Conservation (phyloP, 2,797 vertebrate genomes). For the Emydoidea blandingii region DNA sequence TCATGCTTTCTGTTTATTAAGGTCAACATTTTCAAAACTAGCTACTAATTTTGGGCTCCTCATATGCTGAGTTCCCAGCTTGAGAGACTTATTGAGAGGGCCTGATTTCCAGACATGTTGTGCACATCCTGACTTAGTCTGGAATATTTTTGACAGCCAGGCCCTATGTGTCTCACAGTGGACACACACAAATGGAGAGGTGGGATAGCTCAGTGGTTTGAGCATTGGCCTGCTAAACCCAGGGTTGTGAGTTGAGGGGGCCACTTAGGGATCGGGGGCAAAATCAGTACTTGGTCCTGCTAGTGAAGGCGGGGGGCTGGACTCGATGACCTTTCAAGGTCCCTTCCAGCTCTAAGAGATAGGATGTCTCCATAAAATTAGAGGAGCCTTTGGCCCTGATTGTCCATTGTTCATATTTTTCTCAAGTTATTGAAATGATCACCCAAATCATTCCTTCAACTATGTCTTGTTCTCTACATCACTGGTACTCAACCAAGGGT, state of each 20-base stretch:
- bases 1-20: constrained; percentile 44
- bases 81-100: not conserved
- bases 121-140: not conserved
- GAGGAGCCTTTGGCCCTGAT: not conserved
- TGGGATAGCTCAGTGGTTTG: no score
- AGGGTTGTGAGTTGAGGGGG: no score
- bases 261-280: no score
- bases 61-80: not conserved
- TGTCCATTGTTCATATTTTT: not conserved
- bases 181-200: fast-evolving
- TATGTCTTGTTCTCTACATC: not conserved
- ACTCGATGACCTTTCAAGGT: no score
- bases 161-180: not conserved
- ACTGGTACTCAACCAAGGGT: no score
- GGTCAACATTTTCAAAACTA: constrained; percentile 28
- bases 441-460: not conserved
- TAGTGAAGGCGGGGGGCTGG: no score
- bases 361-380: not conserved
- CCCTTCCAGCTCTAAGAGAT: no score
- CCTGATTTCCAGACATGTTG: not conserved
- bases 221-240: no score
- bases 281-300: no score
- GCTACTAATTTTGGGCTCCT: not conserved
- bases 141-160: not conserved
- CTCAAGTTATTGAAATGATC: not conserved